These are phyloP conservation scores for Dinomys branickii DNA, from an alignment of 2,113 vertebrate species.

Conservation along the genomic window DNA sequence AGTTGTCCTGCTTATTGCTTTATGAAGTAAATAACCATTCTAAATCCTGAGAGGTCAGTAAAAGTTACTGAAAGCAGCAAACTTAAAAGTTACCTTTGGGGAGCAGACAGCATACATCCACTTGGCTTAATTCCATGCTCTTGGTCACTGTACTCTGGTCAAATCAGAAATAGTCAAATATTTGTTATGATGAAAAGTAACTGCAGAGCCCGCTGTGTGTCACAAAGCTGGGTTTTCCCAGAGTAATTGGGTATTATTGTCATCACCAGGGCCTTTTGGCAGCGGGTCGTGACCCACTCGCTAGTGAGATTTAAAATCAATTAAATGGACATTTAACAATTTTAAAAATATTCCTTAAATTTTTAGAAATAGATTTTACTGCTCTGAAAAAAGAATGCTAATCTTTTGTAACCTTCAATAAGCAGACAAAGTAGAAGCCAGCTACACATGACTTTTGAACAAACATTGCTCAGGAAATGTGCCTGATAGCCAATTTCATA, in stretches of 20 bases:
- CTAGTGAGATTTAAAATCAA: not conserved
- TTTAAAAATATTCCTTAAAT: not conserved
- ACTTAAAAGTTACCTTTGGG: not conserved
- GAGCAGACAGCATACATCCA: not conserved
- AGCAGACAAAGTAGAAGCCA: not conserved
- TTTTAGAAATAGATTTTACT: conserved; percentile 27
- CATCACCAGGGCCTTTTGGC: conserved; percentile 1
- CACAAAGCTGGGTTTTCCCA: not conserved
- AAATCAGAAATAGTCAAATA: not conserved
- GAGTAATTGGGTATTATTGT: not conserved
- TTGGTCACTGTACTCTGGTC: not conserved
- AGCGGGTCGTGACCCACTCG: not conserved
- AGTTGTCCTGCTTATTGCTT: not conserved
- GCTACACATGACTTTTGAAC: not conserved
- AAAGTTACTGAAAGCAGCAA: not conserved
- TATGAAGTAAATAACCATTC: not conserved
- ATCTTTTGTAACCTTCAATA: not conserved
- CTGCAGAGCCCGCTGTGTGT: not conserved
- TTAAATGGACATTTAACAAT: not conserved
- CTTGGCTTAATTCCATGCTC: not conserved
- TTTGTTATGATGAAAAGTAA: not conserved
- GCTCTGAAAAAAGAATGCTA: not conserved
- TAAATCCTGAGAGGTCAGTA: not conserved
- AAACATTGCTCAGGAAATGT: not conserved
- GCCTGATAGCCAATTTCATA: not conserved